Evolutionary conservation across 2,888 invertebrate genomes (phyloP), one percentile per base, ranked within the genome.

Genomic region (Erebia palarica): DNA sequence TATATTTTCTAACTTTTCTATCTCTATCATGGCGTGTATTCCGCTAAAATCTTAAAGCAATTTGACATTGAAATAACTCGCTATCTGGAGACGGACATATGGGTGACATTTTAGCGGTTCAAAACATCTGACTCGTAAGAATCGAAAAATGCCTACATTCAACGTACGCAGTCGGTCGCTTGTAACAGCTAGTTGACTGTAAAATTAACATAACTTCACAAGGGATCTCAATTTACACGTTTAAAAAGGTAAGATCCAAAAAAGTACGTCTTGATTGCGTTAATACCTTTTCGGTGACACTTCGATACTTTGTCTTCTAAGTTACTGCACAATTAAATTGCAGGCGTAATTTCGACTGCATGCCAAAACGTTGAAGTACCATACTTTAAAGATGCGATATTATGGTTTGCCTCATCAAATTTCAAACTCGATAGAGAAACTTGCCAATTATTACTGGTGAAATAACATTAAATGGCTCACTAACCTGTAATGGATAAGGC

Each of bases 321-420:
- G 60, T 60, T 60, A 60, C 60, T 60, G 60, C 60, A 42, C 60
- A 60, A 42, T 44, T 60, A 16, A 60, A 16, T 60, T 36, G 42
- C 42, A 36, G 16, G 16, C 36, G 27, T 36, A n/a, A 60, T 11
- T 60, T 44, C 16, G 42, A 42, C 60, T 42, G 60, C 44, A 44
- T 60, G 44, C 60, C 44, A 36, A n/a, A 59, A 59, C n/a, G 58
- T 60, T 44, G 14, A 36, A 42, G 55, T 18, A 44, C 13, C 13
- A 14, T 58, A 58, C 58, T 58, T 36, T 14, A 58, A 58, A 36
- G n/a, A 36, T 36, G 47, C 47, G 18, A 61, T 47, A 47, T 47
- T 5, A 9, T 21, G 1, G 44, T 18, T 44, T 18, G 18, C 42
- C 18, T 47, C 18, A 61, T 61, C 9, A 61, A 14, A 47, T 44